Conservation (phyloP, 2,888 invertebrate species). For the Ramazzottius varieornatus region DNA sequence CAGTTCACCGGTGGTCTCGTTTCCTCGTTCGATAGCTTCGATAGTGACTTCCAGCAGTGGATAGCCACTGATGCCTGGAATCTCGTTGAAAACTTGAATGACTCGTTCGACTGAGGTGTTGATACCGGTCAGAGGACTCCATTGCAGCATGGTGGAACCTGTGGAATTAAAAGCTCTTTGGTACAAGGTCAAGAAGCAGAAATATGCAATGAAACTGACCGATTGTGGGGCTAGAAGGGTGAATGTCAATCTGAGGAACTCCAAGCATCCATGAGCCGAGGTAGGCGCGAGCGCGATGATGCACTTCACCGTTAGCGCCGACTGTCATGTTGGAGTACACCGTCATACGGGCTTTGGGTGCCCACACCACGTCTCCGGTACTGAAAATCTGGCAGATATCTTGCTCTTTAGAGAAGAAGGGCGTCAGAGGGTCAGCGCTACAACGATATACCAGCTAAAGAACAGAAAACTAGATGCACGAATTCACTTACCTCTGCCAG, state of each 20-base stretch:
- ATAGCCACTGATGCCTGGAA: neutral
- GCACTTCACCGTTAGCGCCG: neutral
- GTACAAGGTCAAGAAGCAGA: too few relatives aligned
- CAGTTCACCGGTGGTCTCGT: too few relatives aligned
- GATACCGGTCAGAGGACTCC: neutral
- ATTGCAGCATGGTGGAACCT: neutral
- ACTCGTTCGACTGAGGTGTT: neutral
- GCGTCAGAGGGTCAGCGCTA: neutral
- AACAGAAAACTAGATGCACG: too few relatives aligned
- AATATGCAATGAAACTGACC: too few relatives aligned
- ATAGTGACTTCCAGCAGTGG: neutral
- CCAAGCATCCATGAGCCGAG: neutral
- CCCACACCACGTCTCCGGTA: neutral
- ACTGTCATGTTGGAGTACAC: neutral
- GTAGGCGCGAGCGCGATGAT: neutral
- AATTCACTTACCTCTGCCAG: conserved; percentile 6
- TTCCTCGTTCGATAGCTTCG: neutral
- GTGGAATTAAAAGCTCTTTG: too few relatives aligned
- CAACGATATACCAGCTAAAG: too few relatives aligned
- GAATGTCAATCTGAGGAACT: neutral
- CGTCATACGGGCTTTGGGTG: neutral
- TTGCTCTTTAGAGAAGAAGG: neutral
- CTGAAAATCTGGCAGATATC: neutral
- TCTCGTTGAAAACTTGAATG: neutral
- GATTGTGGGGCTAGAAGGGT: neutral